Evolutionary conservation across 2,113 vertebrate species (phyloP).

Genomic region (Phalacrocorax aristotelis): DNA sequence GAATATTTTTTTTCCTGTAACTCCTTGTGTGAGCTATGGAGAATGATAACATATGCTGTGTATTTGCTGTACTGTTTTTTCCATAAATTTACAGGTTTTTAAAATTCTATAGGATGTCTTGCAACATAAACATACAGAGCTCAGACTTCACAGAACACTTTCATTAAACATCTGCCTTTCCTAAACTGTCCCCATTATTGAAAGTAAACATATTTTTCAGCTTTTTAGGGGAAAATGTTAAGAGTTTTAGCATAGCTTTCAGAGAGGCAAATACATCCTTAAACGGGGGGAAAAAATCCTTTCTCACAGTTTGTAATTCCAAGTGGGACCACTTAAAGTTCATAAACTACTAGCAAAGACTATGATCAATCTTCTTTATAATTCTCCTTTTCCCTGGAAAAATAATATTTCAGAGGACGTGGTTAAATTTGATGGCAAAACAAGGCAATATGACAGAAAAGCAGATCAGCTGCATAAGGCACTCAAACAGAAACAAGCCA

Average conservation of each 20-base stretch:
- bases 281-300: not conserved
- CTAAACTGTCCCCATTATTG: not conserved
- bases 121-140: not conserved
- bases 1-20: not conserved
- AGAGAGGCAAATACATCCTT: not conserved
- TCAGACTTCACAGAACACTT: not conserved
- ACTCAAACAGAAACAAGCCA: not conserved
- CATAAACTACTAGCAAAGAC: not conserved
- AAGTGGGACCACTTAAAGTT: not conserved
- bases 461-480: not conserved
- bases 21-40: not conserved
- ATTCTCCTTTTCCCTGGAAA: not conserved
- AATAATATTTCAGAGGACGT: not conserved
- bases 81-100: not conserved
- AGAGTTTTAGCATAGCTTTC: not conserved
- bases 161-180: not conserved
- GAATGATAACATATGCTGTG: not conserved
- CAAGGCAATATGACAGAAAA: not conserved
- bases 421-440: not conserved
- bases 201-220: not conserved
- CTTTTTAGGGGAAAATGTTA: not conserved
- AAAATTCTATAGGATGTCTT: not conserved
- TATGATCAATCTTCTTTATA: not conserved
- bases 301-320: not conserved
- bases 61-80: not conserved